phyloP scores from a whole-genome alignment of 2,113 vertebrate species.

The Tyto alba region DNA sequence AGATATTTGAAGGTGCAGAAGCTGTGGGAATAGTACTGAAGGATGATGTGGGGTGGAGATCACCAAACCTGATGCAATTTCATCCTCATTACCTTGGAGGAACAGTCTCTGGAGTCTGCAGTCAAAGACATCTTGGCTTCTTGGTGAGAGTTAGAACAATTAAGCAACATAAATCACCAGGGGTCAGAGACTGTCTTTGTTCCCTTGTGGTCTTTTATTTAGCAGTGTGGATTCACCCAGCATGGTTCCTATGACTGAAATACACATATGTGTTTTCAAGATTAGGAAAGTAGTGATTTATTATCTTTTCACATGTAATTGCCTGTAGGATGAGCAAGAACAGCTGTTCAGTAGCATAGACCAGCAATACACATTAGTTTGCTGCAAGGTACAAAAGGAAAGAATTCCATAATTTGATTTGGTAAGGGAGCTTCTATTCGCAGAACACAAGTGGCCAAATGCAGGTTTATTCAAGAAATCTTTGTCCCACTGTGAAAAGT shows the following conservation, averaged over 20 bases:
- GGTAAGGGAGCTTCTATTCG: neutral
- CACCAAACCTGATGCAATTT: neutral
- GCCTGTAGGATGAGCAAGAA: slow-evolving; percentile 49
- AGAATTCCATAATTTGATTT: slow-evolving; percentile 36
- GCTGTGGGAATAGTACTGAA: neutral
- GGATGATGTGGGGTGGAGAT: neutral
- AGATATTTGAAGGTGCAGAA: neutral
- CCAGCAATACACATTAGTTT: slow-evolving; percentile 18
- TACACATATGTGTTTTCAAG: neutral
- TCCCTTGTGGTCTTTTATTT: neutral
- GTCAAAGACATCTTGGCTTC: neutral
- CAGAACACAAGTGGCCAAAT: slow-evolving; percentile 9
- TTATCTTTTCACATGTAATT: slow-evolving; percentile 48
- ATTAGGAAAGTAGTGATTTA: slow-evolving; percentile 46
- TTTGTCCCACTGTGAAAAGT: slow-evolving; percentile 26
- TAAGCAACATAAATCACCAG: neutral
- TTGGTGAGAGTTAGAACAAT: neutral
- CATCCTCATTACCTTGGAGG: neutral
- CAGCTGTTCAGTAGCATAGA: slow-evolving; percentile 44
- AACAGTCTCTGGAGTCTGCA: neutral
- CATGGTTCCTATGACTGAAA: neutral
- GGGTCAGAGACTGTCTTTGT: neutral
- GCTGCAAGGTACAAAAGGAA: slow-evolving; percentile 32
- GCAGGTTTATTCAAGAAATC: slow-evolving; percentile 25
- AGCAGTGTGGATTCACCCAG: neutral